Evolutionary conservation across 1,140 invertebrate genomes (phyloP).

Genomic region (Psix sp.): DNA sequence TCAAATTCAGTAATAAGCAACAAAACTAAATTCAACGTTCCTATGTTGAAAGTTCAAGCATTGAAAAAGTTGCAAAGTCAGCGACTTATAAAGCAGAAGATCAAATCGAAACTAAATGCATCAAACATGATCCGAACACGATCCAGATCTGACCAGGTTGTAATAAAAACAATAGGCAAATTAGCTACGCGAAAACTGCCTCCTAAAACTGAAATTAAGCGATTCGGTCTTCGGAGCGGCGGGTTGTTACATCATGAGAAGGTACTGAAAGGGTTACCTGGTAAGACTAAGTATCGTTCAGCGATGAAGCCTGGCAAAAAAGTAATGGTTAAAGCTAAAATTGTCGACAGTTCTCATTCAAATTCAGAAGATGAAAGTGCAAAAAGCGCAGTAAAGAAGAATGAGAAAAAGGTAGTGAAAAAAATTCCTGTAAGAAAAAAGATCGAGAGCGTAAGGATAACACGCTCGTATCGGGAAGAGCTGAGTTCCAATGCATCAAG

Average conservation of each 20-base stretch:
- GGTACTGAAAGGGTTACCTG: conserved; percentile 19
- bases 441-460: conserved; percentile 69
- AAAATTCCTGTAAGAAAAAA: conserved; percentile 68
- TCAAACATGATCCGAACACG: conserved; percentile 72
- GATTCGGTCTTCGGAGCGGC: conserved; percentile 70
- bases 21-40: conserved; percentile 66
- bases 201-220: conserved; percentile 64
- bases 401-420: conserved; percentile 60
- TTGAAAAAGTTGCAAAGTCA: conserved; percentile 82
- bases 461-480: conserved; percentile 65
- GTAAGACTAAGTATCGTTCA: conserved; percentile 26
- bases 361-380: conserved; percentile 63
- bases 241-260: conserved; percentile 51
- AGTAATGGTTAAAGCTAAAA: conserved; percentile 54
- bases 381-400: conserved; percentile 47
- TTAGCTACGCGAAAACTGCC: conserved; percentile 64
- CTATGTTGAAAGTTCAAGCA: conserved; percentile 78
- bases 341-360: conserved; percentile 62
- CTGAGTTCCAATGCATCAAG: conserved; percentile 50
- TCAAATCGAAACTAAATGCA: conserved; percentile 70
- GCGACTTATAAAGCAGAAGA: conserved; percentile 78
- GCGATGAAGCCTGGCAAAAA: conserved; percentile 62
- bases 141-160: conserved; percentile 63
- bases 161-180: conserved; percentile 60
- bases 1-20: conserved; percentile 52